Conservation (phyloP, 1,140 invertebrate genomes). For the Contarinia nasturtii region DNA sequence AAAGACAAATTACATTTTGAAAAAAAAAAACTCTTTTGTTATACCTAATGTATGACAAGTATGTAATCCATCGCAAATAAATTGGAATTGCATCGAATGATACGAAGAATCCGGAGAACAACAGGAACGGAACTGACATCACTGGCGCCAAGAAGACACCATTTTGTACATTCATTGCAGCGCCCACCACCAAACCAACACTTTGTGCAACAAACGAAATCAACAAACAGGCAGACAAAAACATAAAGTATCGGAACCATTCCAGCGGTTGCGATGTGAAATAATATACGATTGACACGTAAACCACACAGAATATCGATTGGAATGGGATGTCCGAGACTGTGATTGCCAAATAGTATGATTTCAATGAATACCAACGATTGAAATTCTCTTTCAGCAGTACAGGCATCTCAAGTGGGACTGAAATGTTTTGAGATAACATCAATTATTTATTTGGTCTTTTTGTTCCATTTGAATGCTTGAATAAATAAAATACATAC, state of each 20-base stretch:
- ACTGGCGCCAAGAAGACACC: conserved; percentile 92
- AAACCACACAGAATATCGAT: conserved; percentile 77
- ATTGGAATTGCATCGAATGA: conserved; percentile 90
- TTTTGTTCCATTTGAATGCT: too few relatives aligned
- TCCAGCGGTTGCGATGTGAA: conserved; percentile 86
- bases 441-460: not conserved
- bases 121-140: conserved; percentile 81
- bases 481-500: conserved; percentile 56
- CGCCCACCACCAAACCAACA: conserved; percentile 84
- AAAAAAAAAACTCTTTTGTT: too few relatives aligned
- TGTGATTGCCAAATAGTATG: conserved; percentile 91
- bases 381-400: conserved; percentile 91
- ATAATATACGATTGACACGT: conserved; percentile 86
- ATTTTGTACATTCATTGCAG: conserved; percentile 82
- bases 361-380: conserved; percentile 89
- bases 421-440: conserved; percentile 33
- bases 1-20: too few relatives aligned
- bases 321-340: conserved; percentile 92
- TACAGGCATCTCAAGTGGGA: conserved; percentile 89
- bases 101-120: conserved; percentile 94
- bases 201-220: conserved; percentile 92
- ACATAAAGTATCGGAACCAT: conserved; percentile 67
- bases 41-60: conserved; percentile 84
- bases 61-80: conserved; percentile 89
- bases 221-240: conserved; percentile 68